Base-by-base conservation (phyloP, 2,113 vertebrate species). In the Pseudopodoces humilis region DNA sequence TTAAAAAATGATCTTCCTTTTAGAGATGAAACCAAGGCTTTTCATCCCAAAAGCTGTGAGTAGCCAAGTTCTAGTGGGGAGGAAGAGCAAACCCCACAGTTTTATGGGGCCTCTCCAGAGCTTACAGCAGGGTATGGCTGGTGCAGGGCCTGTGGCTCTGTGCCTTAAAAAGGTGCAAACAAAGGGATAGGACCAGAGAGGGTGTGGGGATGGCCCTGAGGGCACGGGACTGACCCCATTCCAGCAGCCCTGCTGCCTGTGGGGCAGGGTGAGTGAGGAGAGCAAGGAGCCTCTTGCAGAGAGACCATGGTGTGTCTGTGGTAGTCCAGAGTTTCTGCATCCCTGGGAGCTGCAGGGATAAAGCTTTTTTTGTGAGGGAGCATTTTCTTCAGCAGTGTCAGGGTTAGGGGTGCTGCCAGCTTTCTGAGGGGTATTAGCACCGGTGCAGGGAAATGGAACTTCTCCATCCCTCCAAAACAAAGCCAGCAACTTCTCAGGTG, bases 1-100 rank as follows among this genome's bases (percentile, higher is more conserved):
- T 82, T 78, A n/a, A 82, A 88, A 80, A 82, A 49, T 28, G 4
- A 53, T 71, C 44, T 74, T 86, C 44, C 22, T 74, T 49, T 71
- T 60, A 8, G 80, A 93, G 68, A 80, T 52, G 47, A 90, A 92
- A 83, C 47, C 39, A 35, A 83, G 35, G 27, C 16, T 88, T 83
- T 71, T 76, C 64, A 90, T 39, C 46, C 63, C 71, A 74, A 67
- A 83, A 63, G 15, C 37, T 65, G 9, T 46, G 52, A 46, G 68
- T 64, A 49, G 56, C 49, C 67, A 68, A 83, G 30, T 13, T 63
- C 52, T 37, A 31, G 27, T 1, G 2, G 68, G 35, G 25, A 62
- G 65, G 24, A 53, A 68, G 75, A 71, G 10, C 13, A 88, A 79
- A 78, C 1, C 8, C 31, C 20, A 17, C 11, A 6, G 17, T 25